Evolutionary conservation across 2,797 vertebrate genomes (phyloP), one percentile per base, ranked within the genome.

Genomic region (Lepidocolaptes lacrymiger): DNA sequence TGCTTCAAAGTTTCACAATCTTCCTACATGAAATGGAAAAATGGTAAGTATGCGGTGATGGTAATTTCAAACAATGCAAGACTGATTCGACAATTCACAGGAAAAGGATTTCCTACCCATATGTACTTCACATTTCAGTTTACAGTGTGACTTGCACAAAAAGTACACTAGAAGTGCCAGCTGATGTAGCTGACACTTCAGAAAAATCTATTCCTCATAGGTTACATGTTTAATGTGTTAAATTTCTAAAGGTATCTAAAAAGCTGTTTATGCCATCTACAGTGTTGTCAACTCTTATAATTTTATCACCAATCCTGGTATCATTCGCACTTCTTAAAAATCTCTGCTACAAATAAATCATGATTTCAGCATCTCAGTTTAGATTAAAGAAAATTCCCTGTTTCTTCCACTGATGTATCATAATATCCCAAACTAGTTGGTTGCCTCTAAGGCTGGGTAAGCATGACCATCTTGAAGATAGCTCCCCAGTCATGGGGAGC

Each of bases 191-290:
- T 82, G 78, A 89, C n/a, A 64, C 27, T 85, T 96, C 93, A 96
- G 89, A 90, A 96, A 92, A 96, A 85, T 54, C 44, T 73, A 84
- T 88, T 95, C 41, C 75, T 94, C 51, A 79, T 46, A 91, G 71
- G 73, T 91, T 91, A 78, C 67, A 85, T 95, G 32, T 94, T 95
- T 91, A 91, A 95, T 77, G 56, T 88, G 63, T 89, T 95, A 91
- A 76, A 95, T 93, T 96, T 94, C 73, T 91, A 96, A 85, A 96
- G 67, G 84, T 91, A 97, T 86, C 88, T 91, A 95, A 94, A 94
- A 91, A 96, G 76, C 84, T 95, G 76, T 81, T 97, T 95, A 85
- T 79, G 41, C 43, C 56, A 92, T 56, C 83, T 63, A 92, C 73
- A 91, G 48, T 8, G 4, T 30, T 61, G 62, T 43, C 54, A 72